phyloP scores from a whole-genome alignment of 2,888 invertebrate genomes.

The Heliconius hortense region DNA sequence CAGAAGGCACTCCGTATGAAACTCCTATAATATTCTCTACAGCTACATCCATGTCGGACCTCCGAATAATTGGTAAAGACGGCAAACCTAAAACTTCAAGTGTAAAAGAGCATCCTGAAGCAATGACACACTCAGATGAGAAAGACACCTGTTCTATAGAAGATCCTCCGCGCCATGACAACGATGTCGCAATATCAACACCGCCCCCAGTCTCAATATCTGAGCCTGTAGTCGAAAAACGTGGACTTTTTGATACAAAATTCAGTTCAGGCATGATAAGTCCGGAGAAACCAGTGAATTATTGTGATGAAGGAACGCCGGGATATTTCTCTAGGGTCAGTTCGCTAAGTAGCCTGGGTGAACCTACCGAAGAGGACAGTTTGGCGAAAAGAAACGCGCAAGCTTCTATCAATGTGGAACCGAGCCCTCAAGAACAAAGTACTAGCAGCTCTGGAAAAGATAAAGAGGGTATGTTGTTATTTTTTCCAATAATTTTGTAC shows the following conservation, averaged over 20 bases:
- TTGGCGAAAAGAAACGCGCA: conserved; percentile 74
- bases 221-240: conserved; percentile 59
- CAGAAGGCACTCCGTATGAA: conserved; percentile 94
- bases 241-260: conserved; percentile 72
- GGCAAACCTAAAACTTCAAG: conserved; percentile 61
- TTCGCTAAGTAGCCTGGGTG: conserved; percentile 82
- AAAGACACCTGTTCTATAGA: conserved; percentile 77
- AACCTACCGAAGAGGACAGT: conserved; percentile 74
- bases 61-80: conserved; percentile 83
- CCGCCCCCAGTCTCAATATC: conserved; percentile 55
- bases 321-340: conserved; percentile 88
- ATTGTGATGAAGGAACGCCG: conserved; percentile 94
- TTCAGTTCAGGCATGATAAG: conserved; percentile 87
- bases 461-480: conserved; percentile 65
- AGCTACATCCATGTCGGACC: conserved; percentile 94
- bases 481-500: background rate
- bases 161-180: conserved; percentile 72
- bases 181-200: conserved; percentile 67
- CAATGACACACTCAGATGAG: conserved; percentile 77
- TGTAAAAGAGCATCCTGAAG: conserved; percentile 70
- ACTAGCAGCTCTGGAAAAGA: conserved; percentile 65
- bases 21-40: conserved; percentile 92
- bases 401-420: conserved; percentile 71
- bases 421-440: conserved; percentile 59
- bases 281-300: conserved; percentile 90